Evolutionary conservation across 2,888 invertebrate genomes (phyloP).

Genomic region (Sicus ferrugineus): DNA sequence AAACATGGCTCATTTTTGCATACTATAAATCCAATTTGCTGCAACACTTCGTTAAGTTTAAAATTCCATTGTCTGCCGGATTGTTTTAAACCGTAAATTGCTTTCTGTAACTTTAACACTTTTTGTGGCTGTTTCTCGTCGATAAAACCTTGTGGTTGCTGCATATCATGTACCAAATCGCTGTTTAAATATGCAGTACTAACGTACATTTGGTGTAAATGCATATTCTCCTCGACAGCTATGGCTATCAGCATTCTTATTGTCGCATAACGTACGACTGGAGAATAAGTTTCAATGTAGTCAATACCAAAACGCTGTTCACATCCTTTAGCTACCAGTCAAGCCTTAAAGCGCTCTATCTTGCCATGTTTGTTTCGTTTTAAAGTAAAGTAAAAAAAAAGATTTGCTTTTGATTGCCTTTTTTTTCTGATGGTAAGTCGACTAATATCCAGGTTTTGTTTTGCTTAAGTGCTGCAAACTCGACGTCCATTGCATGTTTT

Average conservation of each 20-base stretch:
- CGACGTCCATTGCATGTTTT: constrained; percentile 34
- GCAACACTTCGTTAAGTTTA: constrained; percentile 35
- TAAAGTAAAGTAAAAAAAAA: constrained; percentile 36
- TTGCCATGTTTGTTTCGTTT: constrained; percentile 34
- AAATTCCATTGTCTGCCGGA: constrained; percentile 41
- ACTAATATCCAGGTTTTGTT: constrained; percentile 35
- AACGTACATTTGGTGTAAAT: constrained; percentile 36
- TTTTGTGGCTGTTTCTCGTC: constrained; percentile 31
- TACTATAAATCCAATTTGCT: constrained; percentile 32
- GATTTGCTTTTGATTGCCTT: constrained; percentile 35
- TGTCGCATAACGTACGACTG: constrained; percentile 30
- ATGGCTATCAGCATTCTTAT: constrained; percentile 29
- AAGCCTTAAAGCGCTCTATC: constrained; percentile 39
- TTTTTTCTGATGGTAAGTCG: constrained; percentile 29
- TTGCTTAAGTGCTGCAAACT: constrained; percentile 29
- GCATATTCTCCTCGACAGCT: constrained; percentile 30
- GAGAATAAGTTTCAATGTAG: constrained; percentile 35
- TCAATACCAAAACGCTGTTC: constrained; percentile 33
- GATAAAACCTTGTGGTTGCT: constrained; percentile 35
- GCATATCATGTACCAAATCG: constrained; percentile 37
- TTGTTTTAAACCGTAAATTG: constrained; percentile 44
- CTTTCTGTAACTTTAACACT: constrained; percentile 38
- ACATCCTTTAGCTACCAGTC: constrained; percentile 40
- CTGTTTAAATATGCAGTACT: constrained; percentile 39
- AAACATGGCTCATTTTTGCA: constrained; percentile 38